Conservation (phyloP, 2,797 vertebrate species). For the Anguilla marmorata region DNA sequence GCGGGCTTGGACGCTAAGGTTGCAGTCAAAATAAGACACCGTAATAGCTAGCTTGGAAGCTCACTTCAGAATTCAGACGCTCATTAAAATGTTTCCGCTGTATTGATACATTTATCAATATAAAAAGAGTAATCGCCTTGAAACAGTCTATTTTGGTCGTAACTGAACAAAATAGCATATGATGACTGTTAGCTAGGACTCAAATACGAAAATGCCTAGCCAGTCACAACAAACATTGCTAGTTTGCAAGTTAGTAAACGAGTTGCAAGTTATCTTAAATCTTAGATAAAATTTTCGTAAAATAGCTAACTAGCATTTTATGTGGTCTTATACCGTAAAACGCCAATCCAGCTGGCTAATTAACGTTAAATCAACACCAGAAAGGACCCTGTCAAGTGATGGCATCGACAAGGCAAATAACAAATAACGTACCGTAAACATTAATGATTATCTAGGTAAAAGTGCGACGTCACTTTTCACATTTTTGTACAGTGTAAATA, state of each 20-base stretch:
- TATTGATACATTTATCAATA: not conserved
- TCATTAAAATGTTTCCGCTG: not conserved
- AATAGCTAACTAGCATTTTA: not conserved
- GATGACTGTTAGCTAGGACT: no score
- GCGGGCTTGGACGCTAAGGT: slow-evolving; percentile 6
- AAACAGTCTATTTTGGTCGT: not conserved
- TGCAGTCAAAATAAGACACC: not conserved
- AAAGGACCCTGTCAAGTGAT: not conserved
- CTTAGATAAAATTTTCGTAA: not conserved
- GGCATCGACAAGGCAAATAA: not conserved
- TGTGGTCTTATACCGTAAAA: not conserved
- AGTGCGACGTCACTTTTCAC: not conserved
- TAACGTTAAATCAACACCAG: not conserved
- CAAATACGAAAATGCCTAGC: no score
- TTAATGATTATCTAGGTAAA: not conserved
- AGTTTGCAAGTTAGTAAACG: not conserved
- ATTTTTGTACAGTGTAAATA: not conserved
- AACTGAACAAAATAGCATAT: not conserved
- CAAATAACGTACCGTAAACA: not conserved
- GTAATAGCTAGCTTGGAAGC: not conserved
- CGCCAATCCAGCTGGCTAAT: not conserved
- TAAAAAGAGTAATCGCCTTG: not conserved
- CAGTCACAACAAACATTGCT: not conserved
- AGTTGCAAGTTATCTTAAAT: slow-evolving; percentile 4
- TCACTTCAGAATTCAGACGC: not conserved